Evolutionary conservation across 2,888 invertebrate genomes (phyloP).

Genomic region (Crossocerus cetratus): DNA sequence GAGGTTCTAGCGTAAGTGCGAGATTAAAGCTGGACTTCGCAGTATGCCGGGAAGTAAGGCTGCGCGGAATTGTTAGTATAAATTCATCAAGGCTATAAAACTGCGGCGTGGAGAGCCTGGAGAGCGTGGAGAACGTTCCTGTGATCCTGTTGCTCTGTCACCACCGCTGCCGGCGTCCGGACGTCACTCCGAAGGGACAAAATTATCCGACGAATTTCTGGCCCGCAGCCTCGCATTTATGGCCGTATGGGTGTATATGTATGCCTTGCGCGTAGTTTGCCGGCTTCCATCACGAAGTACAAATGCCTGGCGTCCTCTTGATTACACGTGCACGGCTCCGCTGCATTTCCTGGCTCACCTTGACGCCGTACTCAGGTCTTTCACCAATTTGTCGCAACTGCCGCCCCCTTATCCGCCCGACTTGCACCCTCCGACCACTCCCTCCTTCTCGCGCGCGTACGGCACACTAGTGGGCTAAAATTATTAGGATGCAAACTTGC

Average conservation of each 20-base stretch:
- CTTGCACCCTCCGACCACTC: not conserved
- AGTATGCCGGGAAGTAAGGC: not conserved
- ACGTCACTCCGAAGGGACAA: slow-evolving; percentile 45
- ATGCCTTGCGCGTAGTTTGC: slow-evolving; percentile 35
- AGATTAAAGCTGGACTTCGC: not conserved
- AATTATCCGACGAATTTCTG: slow-evolving; percentile 61
- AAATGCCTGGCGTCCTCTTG: slow-evolving; percentile 51
- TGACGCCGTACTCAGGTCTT: slow-evolving; percentile 29
- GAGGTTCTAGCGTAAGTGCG: too few species aligned
- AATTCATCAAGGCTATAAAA: slow-evolving; percentile 1
- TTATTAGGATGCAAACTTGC: slow-evolving; percentile 1
- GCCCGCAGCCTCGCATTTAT: slow-evolving; percentile 39
- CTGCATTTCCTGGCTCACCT: slow-evolving; percentile 26
- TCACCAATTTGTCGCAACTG: slow-evolving; percentile 29
- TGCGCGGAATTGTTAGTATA: not conserved
- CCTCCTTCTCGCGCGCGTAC: not conserved
- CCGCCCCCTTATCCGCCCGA: not conserved
- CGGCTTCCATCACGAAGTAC: slow-evolving; percentile 43
- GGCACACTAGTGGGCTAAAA: not conserved
- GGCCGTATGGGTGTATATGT: slow-evolving; percentile 1
- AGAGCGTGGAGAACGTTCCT: slow-evolving; percentile 8
- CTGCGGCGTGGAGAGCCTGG: not conserved
- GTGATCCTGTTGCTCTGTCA: slow-evolving; percentile 22
- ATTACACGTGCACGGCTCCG: slow-evolving; percentile 54
- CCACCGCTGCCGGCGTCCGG: slow-evolving; percentile 10